Base-by-base conservation (phyloP, 1,140 invertebrate species). In the Drosophila novamexicana region DNA sequence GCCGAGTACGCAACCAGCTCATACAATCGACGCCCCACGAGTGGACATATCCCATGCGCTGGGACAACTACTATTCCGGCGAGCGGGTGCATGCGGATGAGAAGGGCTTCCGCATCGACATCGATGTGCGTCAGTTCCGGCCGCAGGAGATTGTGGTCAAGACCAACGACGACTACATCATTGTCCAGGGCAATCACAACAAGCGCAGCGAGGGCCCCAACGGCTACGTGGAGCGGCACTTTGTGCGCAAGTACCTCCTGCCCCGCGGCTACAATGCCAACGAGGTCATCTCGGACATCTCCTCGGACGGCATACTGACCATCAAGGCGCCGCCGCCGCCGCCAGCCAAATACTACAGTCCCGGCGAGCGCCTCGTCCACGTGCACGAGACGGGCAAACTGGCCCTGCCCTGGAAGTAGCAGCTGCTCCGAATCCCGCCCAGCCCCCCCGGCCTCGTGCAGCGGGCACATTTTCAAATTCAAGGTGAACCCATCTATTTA, bases 101-200 rank as follows among this genome's bases (percentile, higher is more conserved):
- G 75, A 96, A 97, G 39, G 96, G 96, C 90, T 96, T 96, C 78
- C 95, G 96, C 92, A 95, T 97, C 1, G 95, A 95, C 63, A 93
- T 98, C 58, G 97, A 98, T 91, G 95, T 98, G 10, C 95, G 97
- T 63, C 96, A 98, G 83, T 98, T 97, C 92, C 93, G 95, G 14
- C 97, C 97, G 0, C 95, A 97, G 73, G 97, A 98, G 93, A 96
- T 98, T 44, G 95, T 95, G 36, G 97, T 98, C 0, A 98, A 97
- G 92, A 97, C 96, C 0, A 94, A 95, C 14, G 97, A 97, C 81
- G 96, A 97, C 90, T 94, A 93, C 64, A 94, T 98, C 10, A 93
- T 97, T 5, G 95, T 98, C 1, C 95, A 96, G 86, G 97, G 96
- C 0, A 97, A 96, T 90, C 97, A 98, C 85, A 96, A 97, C 88